Evolutionary conservation across 2,797 vertebrate genomes (phyloP), one percentile per base, ranked within the genome.

Genomic region (Anguilla anguilla): DNA sequence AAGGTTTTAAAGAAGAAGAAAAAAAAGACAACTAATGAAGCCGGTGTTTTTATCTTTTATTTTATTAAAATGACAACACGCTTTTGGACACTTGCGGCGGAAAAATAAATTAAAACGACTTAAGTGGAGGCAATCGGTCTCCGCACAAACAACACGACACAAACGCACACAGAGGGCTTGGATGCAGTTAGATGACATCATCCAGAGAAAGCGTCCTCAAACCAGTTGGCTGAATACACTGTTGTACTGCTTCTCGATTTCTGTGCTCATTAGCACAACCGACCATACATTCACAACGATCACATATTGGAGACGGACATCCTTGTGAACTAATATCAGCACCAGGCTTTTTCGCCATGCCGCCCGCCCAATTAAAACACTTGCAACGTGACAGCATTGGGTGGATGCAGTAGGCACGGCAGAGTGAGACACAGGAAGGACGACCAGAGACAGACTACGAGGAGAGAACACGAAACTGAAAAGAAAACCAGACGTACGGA

Each of bases 1-100:
- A 93, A 94, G 92, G 93, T 86, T 55, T 74, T 84, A 84, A 57
- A 57, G 31, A 57, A 61, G 64, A 82, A 64, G 22, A 35, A 35
- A 5, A 64, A 79, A 86, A 83, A 28, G 0, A 51, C 81, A 31
- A 84, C 86, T 85, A 64, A 85, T 59, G 88, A 79, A 57, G 59
- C 55, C 69, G 72, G 61, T 79, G 61, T 84, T 87, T 85, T 64
- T 77, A 72, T 84, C 67, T n/a, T 61, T n/a, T 77, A 77, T 85
- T 85, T 85, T 77, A 89, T 87, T 89, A 85, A 87, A 87, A 88
- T 69, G 31, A 87, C 87, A 85, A 82, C 88, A 83, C 74, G 57
- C 87, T 90, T 93, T 92, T 53, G 53, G 83, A 85, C 64, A 87
- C 77, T 49, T n/a, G 11, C 43, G 22, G 57, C 9, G 13, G 35